A percentile compares a stretch with the other conserved stretches of the same genome.
These are phyloP conservation scores for Cephalopachus bancanus DNA, from an alignment of 2,797 vertebrate genomes.

Conservation along the genomic window DNA sequence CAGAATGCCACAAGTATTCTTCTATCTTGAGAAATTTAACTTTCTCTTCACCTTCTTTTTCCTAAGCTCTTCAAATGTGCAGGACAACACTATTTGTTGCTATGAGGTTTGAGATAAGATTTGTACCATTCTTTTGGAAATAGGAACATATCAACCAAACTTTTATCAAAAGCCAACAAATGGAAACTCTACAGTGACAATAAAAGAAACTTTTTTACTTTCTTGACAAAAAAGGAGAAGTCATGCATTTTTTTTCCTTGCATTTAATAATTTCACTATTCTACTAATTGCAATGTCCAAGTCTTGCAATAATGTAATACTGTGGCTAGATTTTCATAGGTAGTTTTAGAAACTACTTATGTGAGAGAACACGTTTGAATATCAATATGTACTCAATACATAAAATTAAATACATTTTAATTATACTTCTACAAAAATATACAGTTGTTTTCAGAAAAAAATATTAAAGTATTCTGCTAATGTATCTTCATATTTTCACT, in stretches of 20 bases:
- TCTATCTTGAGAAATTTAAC: background rate
- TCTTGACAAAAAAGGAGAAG: background rate
- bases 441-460: background rate
- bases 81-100: background rate
- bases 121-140: background rate
- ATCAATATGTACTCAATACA: background rate
- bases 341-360: background rate
- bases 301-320: background rate
- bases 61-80: background rate
- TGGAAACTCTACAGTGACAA: background rate
- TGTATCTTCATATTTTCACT: background rate
- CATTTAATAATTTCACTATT: background rate
- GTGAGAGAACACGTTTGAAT: background rate
- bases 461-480: background rate
- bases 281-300: background rate
- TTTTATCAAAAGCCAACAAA: background rate
- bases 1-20: background rate
- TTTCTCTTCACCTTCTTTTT: background rate
- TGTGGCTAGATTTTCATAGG: background rate
- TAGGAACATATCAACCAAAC: background rate
- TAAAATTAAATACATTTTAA: background rate
- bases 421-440: background rate
- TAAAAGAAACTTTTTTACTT: background rate
- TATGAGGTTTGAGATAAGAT: background rate
- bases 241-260: background rate